Evolutionary conservation across 2,888 invertebrate genomes (phyloP).

Genomic region (Falcaria lacertinaria): DNA sequence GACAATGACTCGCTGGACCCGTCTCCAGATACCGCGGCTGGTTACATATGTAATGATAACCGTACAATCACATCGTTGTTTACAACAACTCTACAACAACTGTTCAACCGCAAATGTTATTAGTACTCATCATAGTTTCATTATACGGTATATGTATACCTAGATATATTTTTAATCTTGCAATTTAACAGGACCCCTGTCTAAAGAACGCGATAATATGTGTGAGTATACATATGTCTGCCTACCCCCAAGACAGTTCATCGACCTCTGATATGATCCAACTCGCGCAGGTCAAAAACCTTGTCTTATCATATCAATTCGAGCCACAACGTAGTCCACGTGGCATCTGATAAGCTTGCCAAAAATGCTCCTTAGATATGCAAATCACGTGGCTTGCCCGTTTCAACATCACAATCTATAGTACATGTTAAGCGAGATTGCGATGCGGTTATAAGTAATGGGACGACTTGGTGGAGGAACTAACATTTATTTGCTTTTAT

Average conservation of each 20-base stretch:
- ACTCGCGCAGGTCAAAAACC: not conserved
- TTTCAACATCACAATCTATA: not conserved
- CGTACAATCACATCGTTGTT: slow-evolving; percentile 48
- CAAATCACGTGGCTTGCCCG: not conserved
- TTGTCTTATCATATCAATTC: not conserved
- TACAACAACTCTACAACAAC: slow-evolving; percentile 17
- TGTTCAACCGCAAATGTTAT: slow-evolving; percentile 13
- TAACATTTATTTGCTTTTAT: too few relatives aligned
- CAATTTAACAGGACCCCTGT: too few relatives aligned
- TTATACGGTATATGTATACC: too few relatives aligned
- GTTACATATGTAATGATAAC: slow-evolving; percentile 50
- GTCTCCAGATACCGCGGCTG: slow-evolving; percentile 26
- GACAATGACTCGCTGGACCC: slow-evolving; percentile 63
- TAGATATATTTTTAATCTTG: too few relatives aligned
- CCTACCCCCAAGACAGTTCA: not conserved
- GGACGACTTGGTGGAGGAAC: too few relatives aligned
- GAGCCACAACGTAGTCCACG: not conserved
- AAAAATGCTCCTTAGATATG: not conserved
- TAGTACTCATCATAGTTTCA: too few relatives aligned
- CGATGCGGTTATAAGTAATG: too few relatives aligned
- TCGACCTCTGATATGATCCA: not conserved
- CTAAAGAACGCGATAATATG: not conserved
- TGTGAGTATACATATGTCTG: not conserved
- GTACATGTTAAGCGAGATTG: too few relatives aligned
- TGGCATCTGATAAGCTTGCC: not conserved